Conservation (phyloP, 2,888 invertebrate species). For the Tridacna gigas region DNA sequence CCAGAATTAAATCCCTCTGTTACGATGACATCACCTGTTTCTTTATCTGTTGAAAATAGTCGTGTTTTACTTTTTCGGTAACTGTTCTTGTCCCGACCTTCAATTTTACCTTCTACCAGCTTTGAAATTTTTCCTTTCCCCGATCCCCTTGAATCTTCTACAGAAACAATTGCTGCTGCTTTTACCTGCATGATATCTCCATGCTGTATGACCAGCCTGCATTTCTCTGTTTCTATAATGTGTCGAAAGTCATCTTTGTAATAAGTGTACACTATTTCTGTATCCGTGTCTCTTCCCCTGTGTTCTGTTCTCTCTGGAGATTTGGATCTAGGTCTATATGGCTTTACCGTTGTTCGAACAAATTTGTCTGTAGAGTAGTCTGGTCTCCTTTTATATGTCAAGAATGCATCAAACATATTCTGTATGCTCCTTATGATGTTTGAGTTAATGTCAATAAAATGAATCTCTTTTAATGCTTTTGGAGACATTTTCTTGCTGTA, state of each 20-base stretch:
- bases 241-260: too few relatives aligned
- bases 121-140: background rate
- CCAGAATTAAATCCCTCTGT: background rate
- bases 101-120: background rate
- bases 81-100: background rate
- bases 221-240: background rate
- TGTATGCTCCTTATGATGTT: conserved; percentile 55
- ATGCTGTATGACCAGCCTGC: background rate
- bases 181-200: conserved; percentile 14
- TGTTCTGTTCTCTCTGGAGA: background rate
- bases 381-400: background rate
- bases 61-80: background rate
- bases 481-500: conserved; percentile 31
- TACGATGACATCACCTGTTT: background rate
- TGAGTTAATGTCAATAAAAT: conserved; percentile 66
- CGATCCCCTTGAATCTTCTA: background rate
- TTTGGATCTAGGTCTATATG: background rate
- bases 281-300: background rate
- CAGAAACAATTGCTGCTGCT: conserved; percentile 9
- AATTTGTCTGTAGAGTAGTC: conserved; percentile 5
- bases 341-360: background rate
- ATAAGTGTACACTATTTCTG: background rate
- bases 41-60: background rate
- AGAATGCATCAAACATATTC: conserved; percentile 12
- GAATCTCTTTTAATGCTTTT: conserved; percentile 61